Conservation (phyloP, 1,140 invertebrate genomes). For the Zaprionus gabonicus region DNA sequence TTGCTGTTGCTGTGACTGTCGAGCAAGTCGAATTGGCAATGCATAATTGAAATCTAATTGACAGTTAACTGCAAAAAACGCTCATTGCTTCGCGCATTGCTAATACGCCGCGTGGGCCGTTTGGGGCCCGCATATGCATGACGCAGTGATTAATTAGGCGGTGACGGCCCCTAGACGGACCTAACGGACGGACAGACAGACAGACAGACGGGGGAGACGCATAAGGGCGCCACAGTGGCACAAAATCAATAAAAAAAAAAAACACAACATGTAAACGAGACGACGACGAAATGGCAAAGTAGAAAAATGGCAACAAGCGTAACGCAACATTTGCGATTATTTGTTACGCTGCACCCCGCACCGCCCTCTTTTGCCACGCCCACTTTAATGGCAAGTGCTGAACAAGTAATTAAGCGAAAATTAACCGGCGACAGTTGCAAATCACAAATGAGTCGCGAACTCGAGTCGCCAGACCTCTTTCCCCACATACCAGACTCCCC, state of each 20-base stretch:
- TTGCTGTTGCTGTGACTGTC: constrained; percentile 39
- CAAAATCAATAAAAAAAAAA: constrained; percentile 67
- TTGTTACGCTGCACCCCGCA: background rate
- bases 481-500: background rate
- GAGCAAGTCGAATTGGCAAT: constrained; percentile 69
- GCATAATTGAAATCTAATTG: constrained; percentile 83
- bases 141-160: constrained; percentile 77
- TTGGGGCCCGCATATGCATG: constrained; percentile 59
- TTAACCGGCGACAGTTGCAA: constrained; percentile 71
- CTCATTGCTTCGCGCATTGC: constrained; percentile 40
- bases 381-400: constrained; percentile 55
- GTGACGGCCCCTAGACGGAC: constrained; percentile 34
- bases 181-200: background rate
- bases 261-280: background rate
- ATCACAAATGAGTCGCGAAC: constrained; percentile 51
- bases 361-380: background rate
- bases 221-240: constrained; percentile 72
- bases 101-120: constrained; percentile 73
- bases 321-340: background rate
- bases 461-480: background rate
- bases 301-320: constrained; percentile 22
- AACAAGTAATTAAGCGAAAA: constrained; percentile 75
- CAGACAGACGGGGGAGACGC: constrained; percentile 17
- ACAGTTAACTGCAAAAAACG: constrained; percentile 72
- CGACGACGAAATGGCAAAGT: constrained; percentile 51